Evolutionary conservation across 2,797 vertebrate genomes (phyloP).

Genomic region (Orientallactaga sibirica): DNA sequence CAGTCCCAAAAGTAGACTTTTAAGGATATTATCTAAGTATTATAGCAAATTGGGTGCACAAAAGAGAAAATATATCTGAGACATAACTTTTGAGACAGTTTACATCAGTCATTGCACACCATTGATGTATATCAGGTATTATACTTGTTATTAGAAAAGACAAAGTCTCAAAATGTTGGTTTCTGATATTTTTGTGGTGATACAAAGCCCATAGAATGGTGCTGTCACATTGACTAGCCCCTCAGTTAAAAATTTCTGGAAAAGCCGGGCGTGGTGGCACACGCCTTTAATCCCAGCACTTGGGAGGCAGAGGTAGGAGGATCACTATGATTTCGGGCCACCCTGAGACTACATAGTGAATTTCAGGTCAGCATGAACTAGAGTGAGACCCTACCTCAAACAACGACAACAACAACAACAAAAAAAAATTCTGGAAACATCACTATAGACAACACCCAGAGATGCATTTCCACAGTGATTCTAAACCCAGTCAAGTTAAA

Average conservation of each 20-base stretch:
- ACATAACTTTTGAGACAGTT: not conserved
- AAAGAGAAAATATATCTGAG: not conserved
- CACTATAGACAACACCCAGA: not conserved
- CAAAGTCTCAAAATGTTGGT: not conserved
- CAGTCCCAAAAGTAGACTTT: not conserved
- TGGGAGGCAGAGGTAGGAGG: too few relatives aligned
- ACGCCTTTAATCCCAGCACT: too few relatives aligned
- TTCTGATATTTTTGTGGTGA: not conserved
- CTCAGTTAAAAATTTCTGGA: not conserved
- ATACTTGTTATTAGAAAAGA: not conserved
- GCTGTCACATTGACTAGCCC: not conserved
- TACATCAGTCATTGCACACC: not conserved
- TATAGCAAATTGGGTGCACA: not conserved
- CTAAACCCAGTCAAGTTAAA: not conserved
- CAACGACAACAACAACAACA: too few relatives aligned
- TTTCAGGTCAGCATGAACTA: too few relatives aligned
- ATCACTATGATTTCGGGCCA: too few relatives aligned
- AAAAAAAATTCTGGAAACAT: too few relatives aligned
- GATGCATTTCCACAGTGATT: not conserved
- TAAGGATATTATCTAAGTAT: not conserved
- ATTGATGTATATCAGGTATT: not conserved
- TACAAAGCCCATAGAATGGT: not conserved
- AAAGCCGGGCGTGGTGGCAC: too few relatives aligned
- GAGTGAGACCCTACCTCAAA: too few relatives aligned
- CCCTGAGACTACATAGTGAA: too few relatives aligned